A percentile compares a stretch with the other conserved stretches of the same genome.
Evolutionary conservation across 2,113 vertebrate species (phyloP).

Genomic region (Aviceda subcristata): DNA sequence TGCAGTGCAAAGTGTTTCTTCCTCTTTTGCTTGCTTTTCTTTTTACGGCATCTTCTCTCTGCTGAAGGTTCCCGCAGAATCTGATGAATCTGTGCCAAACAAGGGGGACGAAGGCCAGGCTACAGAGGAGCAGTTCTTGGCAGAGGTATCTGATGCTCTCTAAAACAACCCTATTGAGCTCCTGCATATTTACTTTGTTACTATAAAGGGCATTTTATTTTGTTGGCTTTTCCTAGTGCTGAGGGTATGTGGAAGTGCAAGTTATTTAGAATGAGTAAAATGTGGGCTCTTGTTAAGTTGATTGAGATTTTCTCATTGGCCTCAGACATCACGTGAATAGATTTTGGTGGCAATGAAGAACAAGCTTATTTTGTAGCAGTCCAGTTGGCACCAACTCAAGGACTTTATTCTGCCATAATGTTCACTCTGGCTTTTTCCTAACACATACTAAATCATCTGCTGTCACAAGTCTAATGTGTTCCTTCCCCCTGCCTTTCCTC

Average conservation of each 20-base stretch:
- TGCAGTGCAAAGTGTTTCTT: background rate
- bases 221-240: background rate
- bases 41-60: conserved; percentile 46
- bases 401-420: background rate
- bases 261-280: background rate
- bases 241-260: background rate
- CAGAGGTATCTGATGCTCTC: conserved; percentile 77
- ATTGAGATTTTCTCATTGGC: background rate
- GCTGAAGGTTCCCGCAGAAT: conserved; percentile 70
- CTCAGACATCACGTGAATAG: background rate
- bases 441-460: background rate
- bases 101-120: conserved; percentile 61
- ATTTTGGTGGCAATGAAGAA: background rate
- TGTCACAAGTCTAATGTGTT: background rate
- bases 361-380: background rate
- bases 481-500: background rate
- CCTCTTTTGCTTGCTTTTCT: background rate
- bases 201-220: background rate
- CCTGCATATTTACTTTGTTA: background rate
- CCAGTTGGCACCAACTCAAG: background rate
- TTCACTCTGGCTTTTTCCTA: background rate
- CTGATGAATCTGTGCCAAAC: conserved; percentile 61
- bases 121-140: conserved; percentile 74
- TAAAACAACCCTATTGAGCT: background rate
- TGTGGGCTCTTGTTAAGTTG: background rate